Percentiles rank a stretch among this genome's conserved stretches.
phyloP scores from a whole-genome alignment of 2,888 invertebrate genomes.

The Melanotus villosus region DNA sequence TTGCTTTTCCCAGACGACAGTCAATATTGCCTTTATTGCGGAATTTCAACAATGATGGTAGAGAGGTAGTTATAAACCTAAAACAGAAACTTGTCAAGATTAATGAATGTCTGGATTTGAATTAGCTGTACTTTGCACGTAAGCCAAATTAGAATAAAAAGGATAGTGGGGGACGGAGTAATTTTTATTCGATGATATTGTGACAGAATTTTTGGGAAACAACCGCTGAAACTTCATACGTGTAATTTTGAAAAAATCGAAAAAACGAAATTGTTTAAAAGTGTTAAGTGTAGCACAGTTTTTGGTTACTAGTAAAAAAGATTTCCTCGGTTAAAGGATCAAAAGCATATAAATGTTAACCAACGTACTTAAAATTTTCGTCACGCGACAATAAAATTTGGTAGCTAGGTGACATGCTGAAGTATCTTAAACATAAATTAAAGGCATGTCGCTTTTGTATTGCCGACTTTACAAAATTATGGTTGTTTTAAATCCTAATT shows the following conservation, averaged over 20 bases:
- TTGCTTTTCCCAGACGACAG: conserved; percentile 32
- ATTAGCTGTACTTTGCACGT: conserved; percentile 29
- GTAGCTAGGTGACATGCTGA: not conserved
- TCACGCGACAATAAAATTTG: conserved; percentile 12
- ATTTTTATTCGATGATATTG: too few relatives aligned
- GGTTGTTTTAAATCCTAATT: not conserved
- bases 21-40: conserved; percentile 20
- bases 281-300: too few relatives aligned
- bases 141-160: conserved; percentile 9
- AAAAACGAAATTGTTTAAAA: too few relatives aligned
- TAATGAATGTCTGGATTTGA: conserved; percentile 20
- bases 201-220: too few relatives aligned
- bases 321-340: too few relatives aligned
- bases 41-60: conserved; percentile 23
- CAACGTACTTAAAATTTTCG: too few relatives aligned
- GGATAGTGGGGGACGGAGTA: not conserved
- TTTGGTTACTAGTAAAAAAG: too few relatives aligned
- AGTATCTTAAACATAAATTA: conserved; percentile 16
- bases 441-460: not conserved
- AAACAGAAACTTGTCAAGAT: conserved; percentile 17
- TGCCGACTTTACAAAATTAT: not conserved
- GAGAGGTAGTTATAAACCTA: conserved; percentile 10
- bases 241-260: too few relatives aligned
- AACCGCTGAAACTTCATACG: too few relatives aligned
- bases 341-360: too few relatives aligned